Conservation (phyloP, 64 coral and sea anemone species). For the Montipora sp. region DNA sequence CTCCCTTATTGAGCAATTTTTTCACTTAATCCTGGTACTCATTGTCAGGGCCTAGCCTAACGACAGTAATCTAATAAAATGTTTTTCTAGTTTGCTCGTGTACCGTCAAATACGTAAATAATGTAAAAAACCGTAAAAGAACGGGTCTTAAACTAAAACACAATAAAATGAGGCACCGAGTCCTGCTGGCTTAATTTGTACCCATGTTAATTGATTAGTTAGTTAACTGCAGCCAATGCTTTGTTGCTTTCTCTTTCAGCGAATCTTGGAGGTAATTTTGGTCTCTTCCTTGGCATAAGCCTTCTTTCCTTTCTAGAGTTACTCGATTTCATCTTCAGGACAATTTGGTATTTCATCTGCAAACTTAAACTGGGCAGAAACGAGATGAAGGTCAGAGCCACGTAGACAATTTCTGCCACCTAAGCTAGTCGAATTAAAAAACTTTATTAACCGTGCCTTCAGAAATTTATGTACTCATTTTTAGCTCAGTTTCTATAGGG, state of each 20-base stretch:
- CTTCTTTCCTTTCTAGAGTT: slow-evolving; percentile 23
- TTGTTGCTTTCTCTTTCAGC: background rate
- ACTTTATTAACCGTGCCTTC: too few species aligned
- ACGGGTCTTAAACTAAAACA: too few species aligned
- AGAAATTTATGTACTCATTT: too few species aligned
- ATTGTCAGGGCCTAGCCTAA: background rate
- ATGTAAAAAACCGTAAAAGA: too few species aligned
- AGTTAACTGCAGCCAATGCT: background rate
- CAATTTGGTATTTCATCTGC: background rate
- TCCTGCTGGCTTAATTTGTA: too few species aligned
- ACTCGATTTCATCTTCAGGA: slow-evolving; percentile 22
- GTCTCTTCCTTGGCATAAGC: slow-evolving; percentile 52
- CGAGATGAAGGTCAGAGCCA: background rate
- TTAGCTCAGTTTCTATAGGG: too few species aligned
- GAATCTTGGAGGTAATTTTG: slow-evolving; percentile 53
- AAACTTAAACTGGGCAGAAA: background rate
- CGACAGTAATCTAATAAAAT: background rate
- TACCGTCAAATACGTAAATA: too few species aligned
- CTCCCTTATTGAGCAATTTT: background rate
- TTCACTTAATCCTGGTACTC: background rate
- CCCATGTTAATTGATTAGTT: too few species aligned
- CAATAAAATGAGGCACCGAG: too few species aligned
- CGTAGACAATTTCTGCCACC: too few species aligned
- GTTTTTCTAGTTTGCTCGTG: background rate
- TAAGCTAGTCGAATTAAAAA: too few species aligned